These are phyloP conservation scores for Brachycybe producta DNA, from an alignment of 2,888 invertebrate genomes.

Conservation along the genomic window DNA sequence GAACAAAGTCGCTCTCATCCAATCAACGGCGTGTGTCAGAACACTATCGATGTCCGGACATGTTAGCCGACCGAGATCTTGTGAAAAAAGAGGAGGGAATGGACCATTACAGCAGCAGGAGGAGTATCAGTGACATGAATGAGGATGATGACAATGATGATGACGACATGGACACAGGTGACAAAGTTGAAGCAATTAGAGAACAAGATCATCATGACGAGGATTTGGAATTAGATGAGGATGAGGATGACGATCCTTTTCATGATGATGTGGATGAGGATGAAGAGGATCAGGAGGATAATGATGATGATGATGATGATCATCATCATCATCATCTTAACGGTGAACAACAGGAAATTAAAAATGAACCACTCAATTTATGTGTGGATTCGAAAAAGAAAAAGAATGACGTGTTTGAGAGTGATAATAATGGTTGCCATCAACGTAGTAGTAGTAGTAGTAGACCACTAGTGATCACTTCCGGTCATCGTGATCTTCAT, in stretches of 20 bases:
- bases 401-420: conserved; percentile 2
- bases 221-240: not conserved
- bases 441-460: not conserved
- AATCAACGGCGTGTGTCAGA: no score
- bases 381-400: conserved; percentile 13
- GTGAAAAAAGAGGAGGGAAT: no score
- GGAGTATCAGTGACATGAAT: no score
- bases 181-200: not conserved
- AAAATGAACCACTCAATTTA: conserved; percentile 34
- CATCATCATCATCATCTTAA: no score
- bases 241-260: not conserved
- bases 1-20: no score
- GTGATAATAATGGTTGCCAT: conserved; percentile 23
- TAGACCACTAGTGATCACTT: conserved; percentile 20
- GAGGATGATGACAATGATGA: conserved; percentile 17
- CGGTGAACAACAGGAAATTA: conserved; percentile 21
- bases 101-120: no score
- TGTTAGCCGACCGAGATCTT: no score
- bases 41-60: no score
- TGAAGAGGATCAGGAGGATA: no score
- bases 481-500: not conserved
- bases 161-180: not conserved
- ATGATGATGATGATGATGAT: conserved; percentile 2
- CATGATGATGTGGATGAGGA: not conserved
- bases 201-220: not conserved